phyloP scores from a whole-genome alignment of 2,797 vertebrate genomes.

The Kryptopterus vitreolus region DNA sequence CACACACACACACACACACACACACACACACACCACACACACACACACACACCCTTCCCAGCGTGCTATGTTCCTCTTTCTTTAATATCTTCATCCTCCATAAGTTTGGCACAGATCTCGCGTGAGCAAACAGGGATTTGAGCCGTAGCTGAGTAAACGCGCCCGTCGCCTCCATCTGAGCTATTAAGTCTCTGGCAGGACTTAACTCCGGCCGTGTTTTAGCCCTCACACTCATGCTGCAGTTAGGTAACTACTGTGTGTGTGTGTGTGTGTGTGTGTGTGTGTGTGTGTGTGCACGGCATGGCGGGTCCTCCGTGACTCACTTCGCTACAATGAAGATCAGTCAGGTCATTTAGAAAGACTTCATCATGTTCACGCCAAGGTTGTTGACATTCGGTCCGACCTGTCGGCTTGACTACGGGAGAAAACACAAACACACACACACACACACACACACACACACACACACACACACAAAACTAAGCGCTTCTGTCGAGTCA shows the following conservation, averaged over 20 bases:
- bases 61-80: neutral
- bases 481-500: constrained; percentile 18
- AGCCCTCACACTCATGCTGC: constrained; percentile 25
- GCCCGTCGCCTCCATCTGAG: constrained; percentile 36
- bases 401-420: constrained; percentile 21
- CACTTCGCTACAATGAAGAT: constrained; percentile 29
- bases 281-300: neutral
- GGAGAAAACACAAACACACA: too few relatives aligned
- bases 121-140: constrained; percentile 41
- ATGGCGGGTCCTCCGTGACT: constrained; percentile 34
- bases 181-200: constrained; percentile 44
- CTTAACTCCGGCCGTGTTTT: constrained; percentile 30
- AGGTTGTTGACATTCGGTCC: constrained; percentile 9
- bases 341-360: constrained; percentile 25
- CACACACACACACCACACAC: constrained; percentile 10
- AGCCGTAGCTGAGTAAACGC: constrained; percentile 40
- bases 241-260: constrained; percentile 47
- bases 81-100: constrained; percentile 42
- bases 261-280: constrained; percentile 20
- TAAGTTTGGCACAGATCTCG: neutral
- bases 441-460: too few relatives aligned
- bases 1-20: too few relatives aligned
- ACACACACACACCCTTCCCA: neutral
- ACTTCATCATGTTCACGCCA: neutral
- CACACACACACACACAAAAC: too few relatives aligned